Conservation (phyloP, 2,888 invertebrate species). For the Harpalus rubripes region DNA sequence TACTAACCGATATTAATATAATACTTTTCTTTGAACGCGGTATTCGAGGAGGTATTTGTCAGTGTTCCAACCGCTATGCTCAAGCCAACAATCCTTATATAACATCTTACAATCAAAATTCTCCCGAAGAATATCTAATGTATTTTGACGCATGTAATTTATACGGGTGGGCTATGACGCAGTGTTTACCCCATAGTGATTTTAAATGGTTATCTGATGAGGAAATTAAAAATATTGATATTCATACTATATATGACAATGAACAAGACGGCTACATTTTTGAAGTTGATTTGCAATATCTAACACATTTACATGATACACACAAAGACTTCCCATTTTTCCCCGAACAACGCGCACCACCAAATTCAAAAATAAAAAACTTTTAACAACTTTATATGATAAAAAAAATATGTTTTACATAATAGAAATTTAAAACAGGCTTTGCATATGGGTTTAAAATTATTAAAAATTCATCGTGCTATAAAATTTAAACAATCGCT, state of each 20-base stretch:
- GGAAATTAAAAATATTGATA: slow-evolving; percentile 3
- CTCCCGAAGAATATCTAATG: slow-evolving; percentile 70
- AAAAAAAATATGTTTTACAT: slow-evolving; percentile 74
- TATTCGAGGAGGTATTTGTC: slow-evolving; percentile 72
- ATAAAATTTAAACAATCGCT: slow-evolving; percentile 73
- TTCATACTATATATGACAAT: not conserved
- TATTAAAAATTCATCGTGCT: slow-evolving; percentile 72
- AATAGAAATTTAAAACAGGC: slow-evolving; percentile 68
- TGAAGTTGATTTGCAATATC: slow-evolving; percentile 71
- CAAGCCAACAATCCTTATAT: slow-evolving; percentile 73
- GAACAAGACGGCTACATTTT: slow-evolving; percentile 70
- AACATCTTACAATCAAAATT: slow-evolving; percentile 69
- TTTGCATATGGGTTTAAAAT: slow-evolving; percentile 70
- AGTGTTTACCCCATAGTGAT: slow-evolving; percentile 70
- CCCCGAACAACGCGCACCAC: slow-evolving; percentile 47
- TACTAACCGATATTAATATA: slow-evolving; percentile 72
- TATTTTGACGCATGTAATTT: slow-evolving; percentile 72
- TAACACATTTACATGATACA: slow-evolving; percentile 69
- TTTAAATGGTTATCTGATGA: slow-evolving; percentile 70
- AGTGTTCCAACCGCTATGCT: slow-evolving; percentile 71
- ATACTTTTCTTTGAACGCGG: slow-evolving; percentile 70
- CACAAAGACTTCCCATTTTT: slow-evolving; percentile 73
- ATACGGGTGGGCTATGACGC: slow-evolving; percentile 70
- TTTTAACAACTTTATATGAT: slow-evolving; percentile 70
- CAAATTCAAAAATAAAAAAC: slow-evolving; percentile 69